Base-by-base conservation (phyloP, 2,113 vertebrate genomes). In the Tautogolabrus adspersus region DNA sequence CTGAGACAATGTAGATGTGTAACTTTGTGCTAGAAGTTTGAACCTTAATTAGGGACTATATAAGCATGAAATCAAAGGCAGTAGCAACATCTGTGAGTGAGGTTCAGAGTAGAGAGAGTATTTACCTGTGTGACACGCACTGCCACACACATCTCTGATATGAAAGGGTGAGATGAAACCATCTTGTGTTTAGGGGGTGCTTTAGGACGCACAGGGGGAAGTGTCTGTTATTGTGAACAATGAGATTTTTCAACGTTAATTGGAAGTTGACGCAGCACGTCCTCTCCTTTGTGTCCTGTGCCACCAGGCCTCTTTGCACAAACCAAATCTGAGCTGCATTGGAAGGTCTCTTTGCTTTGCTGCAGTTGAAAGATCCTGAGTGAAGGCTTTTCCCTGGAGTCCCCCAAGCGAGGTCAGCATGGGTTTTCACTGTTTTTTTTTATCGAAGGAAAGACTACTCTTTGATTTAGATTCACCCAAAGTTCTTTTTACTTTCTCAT, bases 211-310 rank as follows among this genome's bases (percentile, higher is more conserved):
- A 69, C 19, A 6, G 58, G 77, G 74, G 38, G 49, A 71, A 58
- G 42, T 80, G 75, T 51, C 68, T 34, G 66, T 79, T 83, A 84
- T 67, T 77, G 66, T 60, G 81, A 84, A 80, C 58, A 60, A 77
- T 60, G 55, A 61, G 30, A 59, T 73, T 62, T 83, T 84, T 85
- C 19, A 10, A 7, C 54, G 52, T 78, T 86, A 86, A 89, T 88
- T 89, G 81, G 83, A 72, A 85, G 65, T 71, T 63, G n/a, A 71
- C 74, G 8, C 83, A 83, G 83, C 72, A 12, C 71, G 85, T 69
- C 13, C 26, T 83, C 76, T 63, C 37, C 46, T 64, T 66, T n/a
- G 76, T 60, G 71, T 58, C 65, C 66, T 34, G 66, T 66, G 59
- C 40, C 80, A 65, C 60, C 68, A 3, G 57, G 49, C 54, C 46